Conservation (phyloP, 2,113 vertebrate genomes). For the Hemichromis elongatus region DNA sequence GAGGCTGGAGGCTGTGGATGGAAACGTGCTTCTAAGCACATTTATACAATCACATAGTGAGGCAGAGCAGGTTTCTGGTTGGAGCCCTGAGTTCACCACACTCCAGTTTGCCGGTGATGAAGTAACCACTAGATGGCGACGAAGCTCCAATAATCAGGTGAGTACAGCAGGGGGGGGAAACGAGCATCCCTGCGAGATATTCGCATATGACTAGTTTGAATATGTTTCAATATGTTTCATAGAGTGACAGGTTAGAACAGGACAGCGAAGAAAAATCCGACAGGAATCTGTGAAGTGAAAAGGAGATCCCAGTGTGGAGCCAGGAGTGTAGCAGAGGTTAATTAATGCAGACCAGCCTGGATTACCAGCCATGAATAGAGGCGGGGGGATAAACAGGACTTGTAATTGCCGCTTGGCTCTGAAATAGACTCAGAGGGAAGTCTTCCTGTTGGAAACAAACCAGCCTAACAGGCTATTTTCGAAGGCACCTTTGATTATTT, state of each 20-base stretch:
- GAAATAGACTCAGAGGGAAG: conserved; percentile 34
- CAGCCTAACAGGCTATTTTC: neutral
- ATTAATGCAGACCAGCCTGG: conserved; percentile 28
- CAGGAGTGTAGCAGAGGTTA: conserved; percentile 9
- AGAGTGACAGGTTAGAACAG: neutral
- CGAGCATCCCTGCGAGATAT: neutral
- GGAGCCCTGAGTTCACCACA: neutral
- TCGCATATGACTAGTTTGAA: neutral
- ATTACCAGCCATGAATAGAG: conserved; percentile 43
- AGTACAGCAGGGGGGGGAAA: neutral
- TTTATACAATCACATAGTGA: neutral
- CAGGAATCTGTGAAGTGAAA: neutral
- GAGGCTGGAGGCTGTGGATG: neutral
- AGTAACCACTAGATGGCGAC: conserved; percentile 58
- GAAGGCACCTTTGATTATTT: neutral
- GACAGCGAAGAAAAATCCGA: neutral
- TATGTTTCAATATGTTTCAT: neutral
- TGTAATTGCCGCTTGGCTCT: conserved; percentile 46
- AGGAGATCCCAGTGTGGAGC: neutral
- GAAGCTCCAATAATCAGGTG: neutral
- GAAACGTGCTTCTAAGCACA: neutral
- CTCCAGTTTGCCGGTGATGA: neutral
- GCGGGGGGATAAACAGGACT: conserved; percentile 39
- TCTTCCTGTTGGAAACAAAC: neutral
- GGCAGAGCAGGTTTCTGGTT: neutral